Evolutionary conservation across 92 coral and sea anemone species (phyloP).

Genomic region (Palythoa heliodiscus): DNA sequence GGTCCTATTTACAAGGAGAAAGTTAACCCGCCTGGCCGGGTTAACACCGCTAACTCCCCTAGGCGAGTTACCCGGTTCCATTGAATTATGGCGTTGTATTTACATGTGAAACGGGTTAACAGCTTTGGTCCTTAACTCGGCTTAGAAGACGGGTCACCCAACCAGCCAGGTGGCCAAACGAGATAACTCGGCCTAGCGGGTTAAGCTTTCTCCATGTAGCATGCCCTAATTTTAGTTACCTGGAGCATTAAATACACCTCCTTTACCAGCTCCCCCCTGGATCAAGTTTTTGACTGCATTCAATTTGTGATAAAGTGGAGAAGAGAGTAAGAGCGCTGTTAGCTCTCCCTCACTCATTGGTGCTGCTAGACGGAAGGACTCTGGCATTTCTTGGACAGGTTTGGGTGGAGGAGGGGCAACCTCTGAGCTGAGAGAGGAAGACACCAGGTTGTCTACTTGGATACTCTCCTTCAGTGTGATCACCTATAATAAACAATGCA

Average conservation of each 20-base stretch:
- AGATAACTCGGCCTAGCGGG: no score
- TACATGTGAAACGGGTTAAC: no score
- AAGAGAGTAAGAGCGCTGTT: conserved; percentile 84
- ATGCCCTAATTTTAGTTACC: no score
- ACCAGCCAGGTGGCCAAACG: no score
- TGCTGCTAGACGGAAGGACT: conserved; percentile 93
- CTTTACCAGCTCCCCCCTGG: conserved; percentile 84
- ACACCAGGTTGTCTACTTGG: conserved; percentile 94
- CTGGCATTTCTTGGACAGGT: conserved; percentile 72
- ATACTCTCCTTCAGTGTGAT: conserved; percentile 92
- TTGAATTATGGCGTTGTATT: no score
- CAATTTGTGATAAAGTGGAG: conserved; percentile 96
- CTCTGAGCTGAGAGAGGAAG: conserved; percentile 82
- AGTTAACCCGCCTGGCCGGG: no score
- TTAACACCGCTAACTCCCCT: no score
- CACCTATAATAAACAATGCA: conserved; percentile 45
- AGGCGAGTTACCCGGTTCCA: no score
- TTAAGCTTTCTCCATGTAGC: no score
- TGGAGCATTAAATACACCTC: conserved; percentile 57
- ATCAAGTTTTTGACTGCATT: conserved; percentile 85
- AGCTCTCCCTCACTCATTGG: conserved; percentile 96
- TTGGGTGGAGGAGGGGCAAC: conserved; percentile 70
- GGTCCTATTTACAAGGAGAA: no score
- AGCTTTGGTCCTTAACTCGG: no score
- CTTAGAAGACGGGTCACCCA: no score